Base-by-base conservation (phyloP, 2,113 vertebrate species). In the Otocyon megalotis region DNA sequence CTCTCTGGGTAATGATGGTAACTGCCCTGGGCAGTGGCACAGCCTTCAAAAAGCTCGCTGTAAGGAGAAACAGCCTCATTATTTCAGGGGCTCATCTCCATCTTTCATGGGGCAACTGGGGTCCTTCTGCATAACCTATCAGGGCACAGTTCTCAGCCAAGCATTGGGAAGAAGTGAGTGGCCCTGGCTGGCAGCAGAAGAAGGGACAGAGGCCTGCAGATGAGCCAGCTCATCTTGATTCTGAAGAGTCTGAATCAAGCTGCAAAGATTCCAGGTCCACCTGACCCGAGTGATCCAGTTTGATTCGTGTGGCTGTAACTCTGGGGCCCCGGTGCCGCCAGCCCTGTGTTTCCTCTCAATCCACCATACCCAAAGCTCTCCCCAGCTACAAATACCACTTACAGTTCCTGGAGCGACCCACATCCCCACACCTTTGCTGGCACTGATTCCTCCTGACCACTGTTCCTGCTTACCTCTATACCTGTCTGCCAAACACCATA, bases 81-180 rank as follows among this genome's bases (percentile, higher is more conserved):
- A 93, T 82, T 91, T 74, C 74, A 95, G 84, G 69, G 35, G 63
- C 96, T 93, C 74, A n/a, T 60, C 26, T 86, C 88, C 93, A 91
- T 91, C 93, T 98, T 96, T 60, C 74, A 24, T 88, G 71, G 80
- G 71, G 56, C 93, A 97, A 96, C 89, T 91, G 97, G 94, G 81
- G 94, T 37, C 53, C 92, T 48, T 97, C 97, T 94, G 22, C 28
- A 32, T 0, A 92, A 89, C 93, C 95, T 92, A 93, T 97, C 79
- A 53, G 81, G 93, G 19, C 85, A 56, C 20, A 81, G 82, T 87
- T 97, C 93, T 88, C 13, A 53, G 94, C 53, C 58, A 28, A 8
- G 14, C 8, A 8, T 16, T 35, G 24, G n/a, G n/a, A 79, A 63
- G 28, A 58, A 28, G 15, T 30, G 54, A 93, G 35, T 50, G 26